Evolutionary conservation across 2,888 invertebrate genomes (phyloP), one percentile per base, ranked within the genome.

Genomic region (Yponomeuta plumbellus): DNA sequence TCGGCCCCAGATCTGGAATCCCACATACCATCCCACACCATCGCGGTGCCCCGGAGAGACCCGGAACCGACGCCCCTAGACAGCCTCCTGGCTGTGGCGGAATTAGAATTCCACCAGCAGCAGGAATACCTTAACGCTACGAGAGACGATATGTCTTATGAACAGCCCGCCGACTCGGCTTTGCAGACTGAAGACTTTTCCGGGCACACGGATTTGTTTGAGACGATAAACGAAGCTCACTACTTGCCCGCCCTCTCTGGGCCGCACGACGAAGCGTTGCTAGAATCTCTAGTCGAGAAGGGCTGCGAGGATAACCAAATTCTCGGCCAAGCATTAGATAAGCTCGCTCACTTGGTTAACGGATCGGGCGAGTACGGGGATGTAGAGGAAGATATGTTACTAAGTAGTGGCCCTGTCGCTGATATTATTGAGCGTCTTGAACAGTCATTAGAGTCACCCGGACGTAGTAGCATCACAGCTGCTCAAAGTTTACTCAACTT

Each of bases 361-460:
- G 75, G 83, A 2, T 84, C 83, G 13, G 92, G 92, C 68, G 80
- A 34, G 34, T 34, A 34, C 83, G 39, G 75, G 83, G 2, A 84
- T 83, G 11, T 88, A 63, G 91, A 91, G 66, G 92, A 91, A 13
- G 90, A 91, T 65, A 85, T 91, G 70, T 73, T 92, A 66, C 75
- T 92, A 68, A 80, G 81, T 64, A 10, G 34, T 34, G 92, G 92
- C 68, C 92, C 92, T 1, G 92, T 92, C 10, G 85, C 88, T 3
- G 94, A 94, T 74, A 94, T 94, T 69, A 92, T 94, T 68, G 34
- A 92, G 93, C 85, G 94, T 59, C 85, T 95, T 56, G 93, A 94
- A 73, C 93, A 93, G 72, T 93, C 94, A 40, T 85, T 95, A 73
- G 88, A 85, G 34, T 88, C 89, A n/a, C 84, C 85, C 26, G 81